Conservation (phyloP, 2,113 vertebrate species). For the Pica pica region DNA sequence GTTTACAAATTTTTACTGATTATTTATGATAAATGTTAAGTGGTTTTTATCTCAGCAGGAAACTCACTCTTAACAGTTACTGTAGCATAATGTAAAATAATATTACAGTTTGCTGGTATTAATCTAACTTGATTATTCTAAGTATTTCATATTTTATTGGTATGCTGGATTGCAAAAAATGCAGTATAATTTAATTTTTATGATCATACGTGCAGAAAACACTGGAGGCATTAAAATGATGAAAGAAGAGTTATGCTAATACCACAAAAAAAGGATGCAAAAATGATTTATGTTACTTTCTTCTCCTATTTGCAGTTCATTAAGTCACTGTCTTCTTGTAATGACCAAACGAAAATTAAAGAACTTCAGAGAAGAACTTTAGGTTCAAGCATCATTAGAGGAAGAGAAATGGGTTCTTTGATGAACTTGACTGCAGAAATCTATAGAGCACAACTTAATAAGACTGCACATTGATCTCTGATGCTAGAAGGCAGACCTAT, state of each 20-base stretch:
- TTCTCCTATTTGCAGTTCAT: constrained; percentile 86
- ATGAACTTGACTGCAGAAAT: constrained; percentile 81
- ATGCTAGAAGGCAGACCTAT: constrained; percentile 58
- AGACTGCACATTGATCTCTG: constrained; percentile 77
- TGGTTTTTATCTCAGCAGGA: constrained; percentile 20
- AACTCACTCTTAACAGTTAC: neutral
- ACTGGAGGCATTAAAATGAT: constrained; percentile 67
- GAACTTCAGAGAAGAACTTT: constrained; percentile 79
- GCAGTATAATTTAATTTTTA: constrained; percentile 69
- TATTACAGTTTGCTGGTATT: constrained; percentile 34
- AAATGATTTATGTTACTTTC: constrained; percentile 87
- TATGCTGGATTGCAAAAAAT: constrained; percentile 45
- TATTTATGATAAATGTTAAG: constrained; percentile 8
- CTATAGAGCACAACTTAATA: constrained; percentile 79
- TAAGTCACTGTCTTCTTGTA: constrained; percentile 87
- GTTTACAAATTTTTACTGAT: constrained; percentile 10
- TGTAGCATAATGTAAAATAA: constrained; percentile 46
- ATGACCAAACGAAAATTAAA: constrained; percentile 85
- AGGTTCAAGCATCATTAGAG: constrained; percentile 81
- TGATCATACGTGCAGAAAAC: constrained; percentile 33
- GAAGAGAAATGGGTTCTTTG: constrained; percentile 79
- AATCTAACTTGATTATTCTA: constrained; percentile 71
- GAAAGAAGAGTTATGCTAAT: constrained; percentile 73
- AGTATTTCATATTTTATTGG: constrained; percentile 66
- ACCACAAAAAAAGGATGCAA: constrained; percentile 61